Conservation (phyloP, 1,140 invertebrate species). For the Sminthurides bifidus region DNA sequence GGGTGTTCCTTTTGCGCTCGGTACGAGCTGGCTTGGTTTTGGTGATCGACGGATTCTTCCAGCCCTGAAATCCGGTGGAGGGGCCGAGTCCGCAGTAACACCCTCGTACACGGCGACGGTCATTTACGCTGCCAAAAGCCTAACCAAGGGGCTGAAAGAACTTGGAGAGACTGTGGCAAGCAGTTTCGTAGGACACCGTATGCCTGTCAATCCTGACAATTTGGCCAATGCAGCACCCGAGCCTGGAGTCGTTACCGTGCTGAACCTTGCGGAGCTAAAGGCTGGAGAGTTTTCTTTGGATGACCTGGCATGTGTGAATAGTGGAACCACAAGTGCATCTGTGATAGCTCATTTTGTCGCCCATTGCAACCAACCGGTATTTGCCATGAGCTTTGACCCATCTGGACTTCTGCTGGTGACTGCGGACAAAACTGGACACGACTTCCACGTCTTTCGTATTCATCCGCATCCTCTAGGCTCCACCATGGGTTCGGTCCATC, state of each 20-base stretch:
- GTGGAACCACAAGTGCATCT: constrained; percentile 43
- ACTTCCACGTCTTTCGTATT: constrained; percentile 91
- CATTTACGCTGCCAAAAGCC: constrained; percentile 83
- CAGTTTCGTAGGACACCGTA: constrained; percentile 59
- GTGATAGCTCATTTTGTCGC: constrained; percentile 89
- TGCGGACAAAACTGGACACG: constrained; percentile 82
- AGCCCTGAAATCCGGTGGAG: constrained; percentile 71
- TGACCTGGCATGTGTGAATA: constrained; percentile 18
- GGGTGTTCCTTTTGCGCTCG: constrained; percentile 75
- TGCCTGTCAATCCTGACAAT: constrained; percentile 33
- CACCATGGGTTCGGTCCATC: constrained; percentile 80
- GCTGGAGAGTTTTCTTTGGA: constrained; percentile 31
- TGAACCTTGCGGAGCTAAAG: constrained; percentile 40
- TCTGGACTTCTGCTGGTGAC: constrained; percentile 84
- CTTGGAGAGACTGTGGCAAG: constrained; percentile 88
- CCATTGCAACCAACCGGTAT: constrained; percentile 73
- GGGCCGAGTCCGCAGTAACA: constrained; percentile 49
- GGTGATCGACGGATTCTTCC: constrained; percentile 74
- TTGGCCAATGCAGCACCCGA: constrained; percentile 32
- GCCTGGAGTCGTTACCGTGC: constrained; percentile 47
- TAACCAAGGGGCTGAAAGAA: constrained; percentile 70
- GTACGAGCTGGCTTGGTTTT: constrained; percentile 53
- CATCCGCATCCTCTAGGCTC: constrained; percentile 83
- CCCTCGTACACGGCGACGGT: constrained; percentile 89
- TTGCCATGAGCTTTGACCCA: constrained; percentile 80